phyloP scores from a whole-genome alignment of 2,888 invertebrate species.

The Thecocarcelia acutangulata region DNA sequence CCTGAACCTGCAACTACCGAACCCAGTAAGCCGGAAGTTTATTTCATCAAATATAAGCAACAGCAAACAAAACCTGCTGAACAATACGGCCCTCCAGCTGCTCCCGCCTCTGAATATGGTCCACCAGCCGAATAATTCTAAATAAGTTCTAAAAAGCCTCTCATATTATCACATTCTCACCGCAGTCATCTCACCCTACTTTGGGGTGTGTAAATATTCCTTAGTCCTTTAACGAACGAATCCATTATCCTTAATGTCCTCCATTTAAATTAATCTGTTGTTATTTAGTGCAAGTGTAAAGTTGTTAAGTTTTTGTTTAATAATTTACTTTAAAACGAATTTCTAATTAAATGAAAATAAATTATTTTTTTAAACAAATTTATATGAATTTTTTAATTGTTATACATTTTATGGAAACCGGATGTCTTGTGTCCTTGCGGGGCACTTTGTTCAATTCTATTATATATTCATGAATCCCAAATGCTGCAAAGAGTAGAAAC shows the following conservation, averaged over 20 bases:
- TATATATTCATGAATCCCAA: no score
- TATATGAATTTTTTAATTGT: no score
- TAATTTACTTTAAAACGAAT: constrained; percentile 55
- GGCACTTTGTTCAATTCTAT: no score
- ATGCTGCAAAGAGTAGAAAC: no score
- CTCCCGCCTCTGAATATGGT: constrained; percentile 77
- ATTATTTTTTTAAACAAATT: constrained; percentile 50
- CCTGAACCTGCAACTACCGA: constrained; percentile 92
- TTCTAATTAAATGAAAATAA: constrained; percentile 48
- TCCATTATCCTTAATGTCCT: constrained; percentile 47
- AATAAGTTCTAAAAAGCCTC: constrained; percentile 9
- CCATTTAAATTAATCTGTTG: constrained; percentile 27
- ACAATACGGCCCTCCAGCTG: constrained; percentile 78
- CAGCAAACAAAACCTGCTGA: constrained; percentile 76
- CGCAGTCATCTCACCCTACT: neutral
- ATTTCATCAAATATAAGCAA: constrained; percentile 90
- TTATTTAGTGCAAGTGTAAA: constrained; percentile 61
- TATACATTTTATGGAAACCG: no score
- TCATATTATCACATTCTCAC: neutral
- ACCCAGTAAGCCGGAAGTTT: constrained; percentile 94
- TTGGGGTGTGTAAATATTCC: constrained; percentile 59
- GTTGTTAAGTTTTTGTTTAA: constrained; percentile 60
- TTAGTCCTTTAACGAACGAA: constrained; percentile 18
- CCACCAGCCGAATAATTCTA: constrained; percentile 79
- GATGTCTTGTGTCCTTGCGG: no score